Conservation (phyloP, 2,797 vertebrate species). For the Hyperoplus lanceolatus region DNA sequence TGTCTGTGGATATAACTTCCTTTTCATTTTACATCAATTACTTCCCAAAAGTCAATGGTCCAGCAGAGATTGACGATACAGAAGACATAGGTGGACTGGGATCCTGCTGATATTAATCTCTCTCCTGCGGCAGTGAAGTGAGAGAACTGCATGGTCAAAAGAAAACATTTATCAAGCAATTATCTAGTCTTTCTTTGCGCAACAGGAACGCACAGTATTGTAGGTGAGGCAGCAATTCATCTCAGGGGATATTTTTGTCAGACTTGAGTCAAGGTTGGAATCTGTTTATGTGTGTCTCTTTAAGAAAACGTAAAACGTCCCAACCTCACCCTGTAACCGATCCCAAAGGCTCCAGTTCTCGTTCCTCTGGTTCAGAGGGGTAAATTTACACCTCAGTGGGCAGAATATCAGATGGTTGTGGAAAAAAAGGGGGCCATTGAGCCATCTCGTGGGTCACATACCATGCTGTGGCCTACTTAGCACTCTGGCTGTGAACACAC, state of each 20-base stretch:
- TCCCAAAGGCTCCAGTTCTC: conserved; percentile 59
- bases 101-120: conserved; percentile 53
- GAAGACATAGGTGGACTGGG: conserved; percentile 31
- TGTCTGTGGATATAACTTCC: background rate
- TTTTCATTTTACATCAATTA: background rate
- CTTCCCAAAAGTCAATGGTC: background rate
- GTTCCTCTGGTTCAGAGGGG: conserved; percentile 54
- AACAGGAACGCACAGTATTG: conserved; percentile 12
- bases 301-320: conserved; percentile 46
- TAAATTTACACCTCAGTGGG: conserved; percentile 77
- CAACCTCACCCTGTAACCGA: conserved; percentile 61
- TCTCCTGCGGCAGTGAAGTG: conserved; percentile 46
- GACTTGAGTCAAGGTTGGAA: conserved; percentile 12
- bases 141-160: conserved; percentile 45
- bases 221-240: conserved; percentile 27
- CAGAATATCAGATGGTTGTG: conserved; percentile 78
- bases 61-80: conserved; percentile 7
- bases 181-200: conserved; percentile 52
- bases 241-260: conserved; percentile 27
- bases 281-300: conserved; percentile 34
- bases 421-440: conserved; percentile 79
- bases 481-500: conserved; percentile 65
- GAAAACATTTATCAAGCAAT: conserved; percentile 61
- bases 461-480: conserved; percentile 81
- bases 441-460: conserved; percentile 76